Evolutionary conservation across 2,113 vertebrate genomes (phyloP).

Genomic region (Probosciger aterrimus): DNA sequence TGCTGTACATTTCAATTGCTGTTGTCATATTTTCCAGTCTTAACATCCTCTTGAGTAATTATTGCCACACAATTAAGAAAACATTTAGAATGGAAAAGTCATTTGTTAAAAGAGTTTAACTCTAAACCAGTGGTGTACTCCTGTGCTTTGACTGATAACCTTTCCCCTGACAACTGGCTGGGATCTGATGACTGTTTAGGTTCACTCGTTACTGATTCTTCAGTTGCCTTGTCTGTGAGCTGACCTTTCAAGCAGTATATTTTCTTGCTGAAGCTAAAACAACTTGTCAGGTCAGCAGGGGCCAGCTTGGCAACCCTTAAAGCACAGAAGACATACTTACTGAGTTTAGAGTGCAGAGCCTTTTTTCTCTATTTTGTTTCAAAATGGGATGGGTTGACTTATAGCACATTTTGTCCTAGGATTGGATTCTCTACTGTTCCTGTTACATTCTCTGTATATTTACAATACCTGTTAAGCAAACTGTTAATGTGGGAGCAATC

Average conservation of each 20-base stretch:
- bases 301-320: not conserved
- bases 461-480: not conserved
- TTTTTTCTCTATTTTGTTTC: not conserved
- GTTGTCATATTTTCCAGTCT: conserved; percentile 53
- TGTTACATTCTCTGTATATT: not conserved
- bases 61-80: conserved; percentile 42
- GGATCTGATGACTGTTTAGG: conserved; percentile 24
- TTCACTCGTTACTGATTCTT: not conserved
- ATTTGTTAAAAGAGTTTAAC: conserved; percentile 33
- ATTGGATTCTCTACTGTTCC: not conserved
- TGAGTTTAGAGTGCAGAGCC: not conserved
- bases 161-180: conserved; percentile 8
- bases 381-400: not conserved
- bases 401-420: not conserved
- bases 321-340: not conserved
- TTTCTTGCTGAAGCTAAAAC: conserved; percentile 6
- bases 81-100: conserved; percentile 57
- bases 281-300: not conserved
- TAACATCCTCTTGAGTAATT: conserved; percentile 37
- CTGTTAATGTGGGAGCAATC: not conserved
- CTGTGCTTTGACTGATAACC: conserved; percentile 36
- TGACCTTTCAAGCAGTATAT: conserved; percentile 31
- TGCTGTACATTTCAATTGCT: not conserved
- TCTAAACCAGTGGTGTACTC: not conserved
- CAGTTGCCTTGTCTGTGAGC: conserved; percentile 7